These are phyloP conservation scores for Microctonus brassicae DNA, from an alignment of 2,888 invertebrate genomes.

Conservation along the genomic window DNA sequence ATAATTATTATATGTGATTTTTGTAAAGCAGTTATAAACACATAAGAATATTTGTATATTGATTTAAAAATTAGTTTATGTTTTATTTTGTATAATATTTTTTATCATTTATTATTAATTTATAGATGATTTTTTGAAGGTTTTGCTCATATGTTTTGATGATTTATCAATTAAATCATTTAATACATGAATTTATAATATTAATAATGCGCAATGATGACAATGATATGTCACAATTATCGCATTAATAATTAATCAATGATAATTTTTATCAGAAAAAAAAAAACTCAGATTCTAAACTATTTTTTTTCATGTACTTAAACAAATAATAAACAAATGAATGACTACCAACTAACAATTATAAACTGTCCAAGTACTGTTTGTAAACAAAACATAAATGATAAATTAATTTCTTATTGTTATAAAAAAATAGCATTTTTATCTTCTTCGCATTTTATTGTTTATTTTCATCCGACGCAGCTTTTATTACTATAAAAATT, in stretches of 20 bases:
- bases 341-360: not conserved
- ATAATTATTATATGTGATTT: constrained; percentile 10
- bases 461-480: not conserved
- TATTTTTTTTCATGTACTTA: not conserved
- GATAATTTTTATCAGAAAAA: not conserved
- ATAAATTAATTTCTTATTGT: not conserved
- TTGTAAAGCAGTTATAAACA: not conserved
- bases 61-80: constrained; percentile 7
- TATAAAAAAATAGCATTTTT: not conserved
- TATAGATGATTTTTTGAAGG: not conserved
- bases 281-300: not conserved
- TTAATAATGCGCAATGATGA: not conserved
- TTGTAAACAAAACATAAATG: not conserved
- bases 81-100: constrained; percentile 8
- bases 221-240: not conserved
- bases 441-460: not conserved
- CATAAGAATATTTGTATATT: not conserved
- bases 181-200: not conserved
- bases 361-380: not conserved
- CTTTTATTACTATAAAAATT: not conserved
- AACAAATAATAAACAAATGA: not conserved
- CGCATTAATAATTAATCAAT: not conserved
- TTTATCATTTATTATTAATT: not conserved
- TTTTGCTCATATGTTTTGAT: not conserved
- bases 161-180: not conserved